phyloP scores from a whole-genome alignment of 2,797 vertebrate species.

The Scyliorhinus canicula region DNA sequence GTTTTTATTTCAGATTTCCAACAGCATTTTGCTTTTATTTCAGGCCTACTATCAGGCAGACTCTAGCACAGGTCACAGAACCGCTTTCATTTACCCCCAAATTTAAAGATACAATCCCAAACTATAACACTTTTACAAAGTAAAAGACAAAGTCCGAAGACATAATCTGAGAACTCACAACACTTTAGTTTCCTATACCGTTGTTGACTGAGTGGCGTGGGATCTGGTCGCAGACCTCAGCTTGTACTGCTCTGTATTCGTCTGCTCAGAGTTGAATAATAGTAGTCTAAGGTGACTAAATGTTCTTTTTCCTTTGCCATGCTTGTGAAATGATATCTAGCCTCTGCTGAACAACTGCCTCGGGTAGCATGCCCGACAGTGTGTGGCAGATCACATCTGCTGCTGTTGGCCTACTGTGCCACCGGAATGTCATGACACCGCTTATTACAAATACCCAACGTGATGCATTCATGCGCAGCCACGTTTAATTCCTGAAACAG shows the following conservation, averaged over 20 bases:
- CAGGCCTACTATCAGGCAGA: no score
- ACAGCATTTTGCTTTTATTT: no score
- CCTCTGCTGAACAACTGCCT: neutral
- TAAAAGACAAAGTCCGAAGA: no score
- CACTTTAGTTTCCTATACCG: neutral
- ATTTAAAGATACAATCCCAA: no score
- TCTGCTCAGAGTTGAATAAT: neutral
- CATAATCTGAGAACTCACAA: no score
- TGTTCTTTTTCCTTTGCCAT: neutral
- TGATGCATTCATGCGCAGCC: neutral
- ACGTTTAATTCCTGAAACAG: neutral
- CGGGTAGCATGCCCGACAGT: neutral
- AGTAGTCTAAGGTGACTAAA: no score
- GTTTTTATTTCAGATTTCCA: no score
- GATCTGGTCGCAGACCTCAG: neutral
- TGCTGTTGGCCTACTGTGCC: neutral
- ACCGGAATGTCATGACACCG: neutral
- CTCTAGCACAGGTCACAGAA: no score
- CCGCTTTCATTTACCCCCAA: no score
- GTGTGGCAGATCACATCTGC: neutral
- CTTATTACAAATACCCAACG: neutral
- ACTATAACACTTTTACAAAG: no score
- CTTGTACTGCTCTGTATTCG: neutral
- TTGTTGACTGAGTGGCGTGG: neutral
- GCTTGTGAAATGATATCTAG: neutral